Conservation (phyloP, 2,113 vertebrate species). For the Callospermophilus lateralis region DNA sequence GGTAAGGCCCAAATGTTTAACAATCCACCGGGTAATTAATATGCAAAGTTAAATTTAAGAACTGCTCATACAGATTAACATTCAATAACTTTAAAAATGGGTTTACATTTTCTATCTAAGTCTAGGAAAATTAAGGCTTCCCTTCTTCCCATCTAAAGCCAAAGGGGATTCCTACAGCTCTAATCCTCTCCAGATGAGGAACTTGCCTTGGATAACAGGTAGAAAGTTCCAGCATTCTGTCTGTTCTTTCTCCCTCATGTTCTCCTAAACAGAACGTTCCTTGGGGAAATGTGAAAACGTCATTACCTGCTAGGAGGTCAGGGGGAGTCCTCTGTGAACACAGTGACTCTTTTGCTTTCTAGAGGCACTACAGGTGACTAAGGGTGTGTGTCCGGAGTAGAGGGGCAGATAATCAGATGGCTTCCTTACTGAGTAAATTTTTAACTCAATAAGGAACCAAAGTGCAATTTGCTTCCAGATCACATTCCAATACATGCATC, state of each 20-base stretch:
- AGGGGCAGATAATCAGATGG: neutral
- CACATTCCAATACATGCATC: neutral
- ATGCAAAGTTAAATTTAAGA: neutral
- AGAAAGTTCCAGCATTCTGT: neutral
- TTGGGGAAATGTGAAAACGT: neutral
- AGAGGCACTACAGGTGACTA: neutral
- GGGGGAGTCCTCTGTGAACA: neutral
- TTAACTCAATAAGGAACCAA: constrained; percentile 3
- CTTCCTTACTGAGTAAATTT: neutral
- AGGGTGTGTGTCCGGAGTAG: too few species aligned
- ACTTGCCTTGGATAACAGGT: neutral
- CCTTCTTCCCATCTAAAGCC: neutral
- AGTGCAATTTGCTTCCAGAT: neutral
- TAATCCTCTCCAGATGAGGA: neutral
- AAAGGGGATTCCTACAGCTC: neutral
- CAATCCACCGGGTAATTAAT: neutral
- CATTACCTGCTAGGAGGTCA: neutral
- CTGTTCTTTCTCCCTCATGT: neutral
- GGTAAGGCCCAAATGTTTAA: constrained; percentile 13
- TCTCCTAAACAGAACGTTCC: neutral
- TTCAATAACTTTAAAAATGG: neutral
- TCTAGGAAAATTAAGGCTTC: neutral
- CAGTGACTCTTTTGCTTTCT: neutral
- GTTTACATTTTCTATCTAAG: neutral
- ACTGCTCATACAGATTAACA: neutral